Conservation (phyloP, 1,140 invertebrate species). For the Capitella teleta region DNA sequence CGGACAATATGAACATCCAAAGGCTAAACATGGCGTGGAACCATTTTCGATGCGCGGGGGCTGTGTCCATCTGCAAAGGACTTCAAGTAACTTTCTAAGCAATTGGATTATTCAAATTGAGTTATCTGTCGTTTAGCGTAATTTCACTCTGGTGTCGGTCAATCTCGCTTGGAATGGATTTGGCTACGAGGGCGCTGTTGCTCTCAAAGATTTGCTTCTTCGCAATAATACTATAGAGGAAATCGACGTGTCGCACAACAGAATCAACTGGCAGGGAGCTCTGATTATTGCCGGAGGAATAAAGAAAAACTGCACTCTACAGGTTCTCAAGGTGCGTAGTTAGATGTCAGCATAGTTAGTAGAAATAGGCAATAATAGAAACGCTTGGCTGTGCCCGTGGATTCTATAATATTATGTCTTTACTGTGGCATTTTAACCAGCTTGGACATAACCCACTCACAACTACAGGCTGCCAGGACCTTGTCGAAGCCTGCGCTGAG, state of each 20-base stretch:
- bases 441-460: constrained; percentile 19
- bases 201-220: constrained; percentile 5
- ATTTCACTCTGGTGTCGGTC: background rate
- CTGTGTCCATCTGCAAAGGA: constrained; percentile 19
- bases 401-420: background rate
- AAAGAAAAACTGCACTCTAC: constrained; percentile 7
- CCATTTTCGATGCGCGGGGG: constrained; percentile 17
- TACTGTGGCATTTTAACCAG: background rate
- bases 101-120: background rate
- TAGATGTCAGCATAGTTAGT: too few species aligned
- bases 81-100: constrained; percentile 14
- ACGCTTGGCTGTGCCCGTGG: too few species aligned
- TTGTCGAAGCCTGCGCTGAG: constrained; percentile 14
- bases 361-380: too few species aligned
- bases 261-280: constrained; percentile 16
- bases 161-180: constrained; percentile 14
- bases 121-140: background rate
- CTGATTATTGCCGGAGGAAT: constrained; percentile 7
- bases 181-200: constrained; percentile 14
- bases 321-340: constrained; percentile 15
- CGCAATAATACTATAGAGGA: constrained; percentile 7
- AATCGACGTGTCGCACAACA: constrained; percentile 13
- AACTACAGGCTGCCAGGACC: constrained; percentile 23
- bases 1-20: constrained; percentile 12
- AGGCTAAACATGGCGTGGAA: constrained; percentile 24